These are phyloP conservation scores for Theretra japonica DNA, from an alignment of 2,888 invertebrate genomes.

Conservation along the genomic window DNA sequence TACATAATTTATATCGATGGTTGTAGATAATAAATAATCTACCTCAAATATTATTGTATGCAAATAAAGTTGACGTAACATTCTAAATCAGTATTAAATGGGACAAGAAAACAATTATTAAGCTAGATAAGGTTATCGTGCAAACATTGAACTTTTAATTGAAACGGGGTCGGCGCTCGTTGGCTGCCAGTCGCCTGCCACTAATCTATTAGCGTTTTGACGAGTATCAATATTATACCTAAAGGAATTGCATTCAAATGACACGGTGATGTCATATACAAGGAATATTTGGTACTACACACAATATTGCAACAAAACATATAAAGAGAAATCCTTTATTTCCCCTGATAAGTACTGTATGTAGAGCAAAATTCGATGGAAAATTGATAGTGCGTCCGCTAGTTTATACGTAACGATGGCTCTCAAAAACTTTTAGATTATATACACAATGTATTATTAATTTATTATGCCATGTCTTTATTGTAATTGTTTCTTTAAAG, in stretches of 20 bases:
- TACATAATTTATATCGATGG: no score
- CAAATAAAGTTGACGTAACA: conserved; percentile 19
- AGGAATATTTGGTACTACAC: no score
- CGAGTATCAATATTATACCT: neutral
- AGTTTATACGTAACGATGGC: no score
- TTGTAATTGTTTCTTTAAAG: no score
- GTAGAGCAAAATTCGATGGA: no score
- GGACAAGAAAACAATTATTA: conserved; percentile 30
- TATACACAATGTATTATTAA: no score
- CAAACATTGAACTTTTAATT: conserved; percentile 37
- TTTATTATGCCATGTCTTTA: no score
- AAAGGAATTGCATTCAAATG: neutral
- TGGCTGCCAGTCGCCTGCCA: conserved; percentile 30
- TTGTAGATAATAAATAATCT: neutral
- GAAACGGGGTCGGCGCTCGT: conserved; percentile 37
- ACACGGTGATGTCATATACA: neutral
- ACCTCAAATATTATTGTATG: neutral
- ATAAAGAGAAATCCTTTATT: no score
- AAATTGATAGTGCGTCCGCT: no score
- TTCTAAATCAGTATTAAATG: conserved; percentile 23
- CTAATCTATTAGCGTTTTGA: conserved; percentile 36
- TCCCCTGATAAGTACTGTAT: no score
- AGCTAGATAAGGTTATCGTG: conserved; percentile 29
- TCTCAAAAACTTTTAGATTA: no score
- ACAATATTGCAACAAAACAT: no score